Evolutionary conservation across 2,888 invertebrate species (phyloP).

Genomic region (Dendrolimus houi): DNA sequence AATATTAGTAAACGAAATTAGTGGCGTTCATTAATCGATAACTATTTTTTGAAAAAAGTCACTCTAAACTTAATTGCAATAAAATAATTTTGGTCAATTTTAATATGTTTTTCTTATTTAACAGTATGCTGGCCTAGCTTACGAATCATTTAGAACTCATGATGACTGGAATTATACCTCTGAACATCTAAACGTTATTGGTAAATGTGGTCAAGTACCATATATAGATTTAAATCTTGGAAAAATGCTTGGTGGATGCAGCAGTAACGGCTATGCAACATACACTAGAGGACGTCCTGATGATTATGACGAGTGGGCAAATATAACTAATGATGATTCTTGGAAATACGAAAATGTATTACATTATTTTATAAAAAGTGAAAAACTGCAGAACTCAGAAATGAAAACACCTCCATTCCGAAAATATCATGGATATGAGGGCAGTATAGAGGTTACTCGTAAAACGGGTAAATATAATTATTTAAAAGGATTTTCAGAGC

Average conservation of each 20-base stretch:
- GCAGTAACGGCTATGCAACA: too few relatives aligned
- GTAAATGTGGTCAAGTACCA: not conserved
- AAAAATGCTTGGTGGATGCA: too few relatives aligned
- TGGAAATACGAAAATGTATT: slow-evolving; percentile 65
- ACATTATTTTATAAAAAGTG: slow-evolving; percentile 22
- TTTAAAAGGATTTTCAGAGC: slow-evolving; percentile 40
- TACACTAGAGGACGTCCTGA: slow-evolving; percentile 73
- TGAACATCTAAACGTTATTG: not conserved
- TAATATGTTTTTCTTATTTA: too few relatives aligned
- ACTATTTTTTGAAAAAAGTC: too few relatives aligned
- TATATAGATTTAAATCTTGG: not conserved
- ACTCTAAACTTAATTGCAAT: too few relatives aligned
- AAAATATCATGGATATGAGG: too few relatives aligned
- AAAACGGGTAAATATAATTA: slow-evolving; percentile 15
- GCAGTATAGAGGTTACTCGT: slow-evolving; percentile 4
- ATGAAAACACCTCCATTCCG: too few relatives aligned
- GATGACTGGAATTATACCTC: not conserved
- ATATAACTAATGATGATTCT: slow-evolving; percentile 51
- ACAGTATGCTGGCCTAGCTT: too few relatives aligned
- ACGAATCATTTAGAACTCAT: not conserved
- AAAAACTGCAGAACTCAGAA: slow-evolving; percentile 1
- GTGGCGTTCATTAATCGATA: too few relatives aligned
- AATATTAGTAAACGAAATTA: too few relatives aligned
- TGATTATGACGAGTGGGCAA: slow-evolving; percentile 75
- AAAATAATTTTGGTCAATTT: too few relatives aligned